Conservation (phyloP, 2,113 vertebrate species). For the Rana temporaria region DNA sequence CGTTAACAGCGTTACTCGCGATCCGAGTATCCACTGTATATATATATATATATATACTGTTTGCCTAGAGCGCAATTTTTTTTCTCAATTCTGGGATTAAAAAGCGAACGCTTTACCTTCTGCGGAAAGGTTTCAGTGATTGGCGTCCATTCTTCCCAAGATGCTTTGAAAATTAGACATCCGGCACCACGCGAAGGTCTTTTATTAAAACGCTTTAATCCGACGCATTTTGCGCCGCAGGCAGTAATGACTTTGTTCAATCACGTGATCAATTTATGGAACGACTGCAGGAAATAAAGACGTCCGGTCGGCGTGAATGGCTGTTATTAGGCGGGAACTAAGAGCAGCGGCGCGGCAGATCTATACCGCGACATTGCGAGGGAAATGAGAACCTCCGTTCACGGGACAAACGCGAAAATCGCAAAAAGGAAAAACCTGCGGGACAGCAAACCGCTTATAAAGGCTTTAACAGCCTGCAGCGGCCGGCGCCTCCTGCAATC, state of each 20-base stretch:
- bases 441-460: neutral
- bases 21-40: no score
- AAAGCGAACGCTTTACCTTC: neutral
- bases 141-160: neutral
- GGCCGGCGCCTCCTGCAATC: no score
- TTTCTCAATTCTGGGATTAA: neutral
- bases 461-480: no score
- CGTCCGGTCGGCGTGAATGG: neutral
- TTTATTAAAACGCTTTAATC: neutral
- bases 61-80: neutral
- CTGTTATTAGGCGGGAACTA: neutral
- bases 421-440: neutral
- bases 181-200: neutral
- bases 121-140: neutral
- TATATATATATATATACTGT: neutral
- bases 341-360: neutral
- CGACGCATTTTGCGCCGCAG: neutral
- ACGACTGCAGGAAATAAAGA: neutral
- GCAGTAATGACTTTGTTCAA: neutral
- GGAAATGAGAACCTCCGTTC: neutral
- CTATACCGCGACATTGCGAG: neutral
- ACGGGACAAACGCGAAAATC: neutral
- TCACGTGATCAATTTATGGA: constrained; percentile 4
- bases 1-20: no score
- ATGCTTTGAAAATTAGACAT: neutral